phyloP scores from a whole-genome alignment of 2,113 vertebrate species.

The Theristicus caerulescens region DNA sequence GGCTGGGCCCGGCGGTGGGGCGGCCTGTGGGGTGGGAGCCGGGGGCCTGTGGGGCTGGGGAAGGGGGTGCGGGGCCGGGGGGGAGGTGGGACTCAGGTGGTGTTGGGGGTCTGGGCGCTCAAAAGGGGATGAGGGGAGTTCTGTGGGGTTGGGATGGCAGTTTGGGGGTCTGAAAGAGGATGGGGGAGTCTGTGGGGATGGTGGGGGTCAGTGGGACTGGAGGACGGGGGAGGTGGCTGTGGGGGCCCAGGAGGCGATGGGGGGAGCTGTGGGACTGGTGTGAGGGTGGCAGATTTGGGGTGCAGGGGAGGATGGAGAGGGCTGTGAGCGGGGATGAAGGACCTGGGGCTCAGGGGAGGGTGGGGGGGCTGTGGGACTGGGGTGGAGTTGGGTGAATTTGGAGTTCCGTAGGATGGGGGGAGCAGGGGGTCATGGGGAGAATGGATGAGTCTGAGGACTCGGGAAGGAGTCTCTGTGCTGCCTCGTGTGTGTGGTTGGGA shows the following conservation, averaged over 20 bases:
- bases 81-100: background rate
- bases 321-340: rapidly evolving
- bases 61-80: background rate
- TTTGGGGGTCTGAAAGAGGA: background rate
- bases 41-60: background rate
- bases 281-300: background rate
- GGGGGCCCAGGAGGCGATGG: background rate
- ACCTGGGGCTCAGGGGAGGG: background rate
- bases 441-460: too few species aligned
- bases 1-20: background rate
- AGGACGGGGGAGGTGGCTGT: background rate
- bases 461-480: background rate
- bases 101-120: background rate
- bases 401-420: background rate
- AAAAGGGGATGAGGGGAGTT: too few species aligned
- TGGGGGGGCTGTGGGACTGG: rapidly evolving
- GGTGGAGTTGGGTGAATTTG: background rate
- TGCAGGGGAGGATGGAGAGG: background rate
- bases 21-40: background rate
- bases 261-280: background rate
- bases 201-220: background rate
- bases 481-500: background rate
- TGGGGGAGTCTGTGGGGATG: background rate
- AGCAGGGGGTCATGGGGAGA: rapidly evolving
- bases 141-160: background rate